Evolutionary conservation across 2,888 invertebrate species (phyloP).

Genomic region (Zygothrica quintamaculata): DNA sequence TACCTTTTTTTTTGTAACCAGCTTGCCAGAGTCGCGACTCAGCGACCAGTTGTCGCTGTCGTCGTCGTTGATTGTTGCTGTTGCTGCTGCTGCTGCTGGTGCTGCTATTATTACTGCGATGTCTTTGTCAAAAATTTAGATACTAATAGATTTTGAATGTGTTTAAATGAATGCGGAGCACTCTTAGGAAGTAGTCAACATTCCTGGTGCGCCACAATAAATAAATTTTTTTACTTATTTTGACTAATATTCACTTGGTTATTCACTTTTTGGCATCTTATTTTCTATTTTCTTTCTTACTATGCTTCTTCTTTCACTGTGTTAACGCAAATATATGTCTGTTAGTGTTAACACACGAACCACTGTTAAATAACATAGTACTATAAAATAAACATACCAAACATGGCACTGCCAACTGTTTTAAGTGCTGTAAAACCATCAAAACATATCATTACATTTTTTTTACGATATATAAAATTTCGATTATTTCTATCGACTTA

Average conservation of each 20-base stretch:
- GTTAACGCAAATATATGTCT: constrained; percentile 37
- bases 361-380: constrained; percentile 32
- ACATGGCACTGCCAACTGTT: constrained; percentile 39
- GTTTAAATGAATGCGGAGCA: constrained; percentile 37
- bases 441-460: not conserved
- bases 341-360: constrained; percentile 14
- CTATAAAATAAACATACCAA: constrained; percentile 8
- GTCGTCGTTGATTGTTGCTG: constrained; percentile 43
- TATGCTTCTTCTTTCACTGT: constrained; percentile 43
- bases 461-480: no score
- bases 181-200: constrained; percentile 45
- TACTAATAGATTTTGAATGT: constrained; percentile 12
- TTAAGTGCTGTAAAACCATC: not conserved
- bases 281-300: constrained; percentile 69
- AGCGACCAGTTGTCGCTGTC: constrained; percentile 34
- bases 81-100: constrained; percentile 23
- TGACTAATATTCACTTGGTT: constrained; percentile 53
- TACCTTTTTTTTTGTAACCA: constrained; percentile 64
- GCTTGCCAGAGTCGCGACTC: constrained; percentile 39
- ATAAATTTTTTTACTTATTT: constrained; percentile 41
- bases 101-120: no score
- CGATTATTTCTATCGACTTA: constrained; percentile 11
- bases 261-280: constrained; percentile 64
- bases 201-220: constrained; percentile 44
- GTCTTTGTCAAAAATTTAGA: constrained; percentile 47